These are phyloP conservation scores for Hydrocynus forskahlii DNA, from an alignment of 2,797 vertebrate species.

Conservation along the genomic window DNA sequence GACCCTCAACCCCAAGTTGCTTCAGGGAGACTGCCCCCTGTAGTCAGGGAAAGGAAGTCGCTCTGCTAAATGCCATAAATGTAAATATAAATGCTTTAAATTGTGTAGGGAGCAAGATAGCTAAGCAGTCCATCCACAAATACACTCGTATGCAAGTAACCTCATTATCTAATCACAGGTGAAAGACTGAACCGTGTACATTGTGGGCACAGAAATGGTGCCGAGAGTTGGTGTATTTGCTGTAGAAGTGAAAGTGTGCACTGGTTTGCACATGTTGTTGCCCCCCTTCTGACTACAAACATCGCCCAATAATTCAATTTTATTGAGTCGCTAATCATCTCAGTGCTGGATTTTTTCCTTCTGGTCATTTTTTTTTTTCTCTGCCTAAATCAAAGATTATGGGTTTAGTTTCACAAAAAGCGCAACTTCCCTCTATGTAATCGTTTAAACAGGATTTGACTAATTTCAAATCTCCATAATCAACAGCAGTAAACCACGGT, in stretches of 20 bases:
- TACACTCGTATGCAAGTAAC: no score
- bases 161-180: not conserved
- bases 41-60: no score
- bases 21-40: no score
- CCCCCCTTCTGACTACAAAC: not conserved
- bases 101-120: no score
- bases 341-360: not conserved
- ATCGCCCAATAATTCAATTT: not conserved
- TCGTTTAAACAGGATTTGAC: slow-evolving; percentile 82
- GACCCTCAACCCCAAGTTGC: no score
- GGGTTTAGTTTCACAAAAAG: slow-evolving; percentile 70
- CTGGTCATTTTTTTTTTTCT: not conserved
- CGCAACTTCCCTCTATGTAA: slow-evolving; percentile 75
- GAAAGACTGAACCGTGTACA: not conserved
- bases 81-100: no score
- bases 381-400: slow-evolving; percentile 25
- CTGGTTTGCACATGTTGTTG: not conserved
- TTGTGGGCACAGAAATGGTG: not conserved
- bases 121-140: no score
- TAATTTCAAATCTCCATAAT: slow-evolving; percentile 75
- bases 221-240: not conserved
- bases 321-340: slow-evolving; percentile 15
- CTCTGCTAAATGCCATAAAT: no score
- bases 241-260: not conserved
- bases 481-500: slow-evolving; percentile 76